Percentiles rank a stretch among this genome's conserved stretches.
phyloP scores from a whole-genome alignment of 2,888 invertebrate genomes.

The Parnassius glacialis region DNA sequence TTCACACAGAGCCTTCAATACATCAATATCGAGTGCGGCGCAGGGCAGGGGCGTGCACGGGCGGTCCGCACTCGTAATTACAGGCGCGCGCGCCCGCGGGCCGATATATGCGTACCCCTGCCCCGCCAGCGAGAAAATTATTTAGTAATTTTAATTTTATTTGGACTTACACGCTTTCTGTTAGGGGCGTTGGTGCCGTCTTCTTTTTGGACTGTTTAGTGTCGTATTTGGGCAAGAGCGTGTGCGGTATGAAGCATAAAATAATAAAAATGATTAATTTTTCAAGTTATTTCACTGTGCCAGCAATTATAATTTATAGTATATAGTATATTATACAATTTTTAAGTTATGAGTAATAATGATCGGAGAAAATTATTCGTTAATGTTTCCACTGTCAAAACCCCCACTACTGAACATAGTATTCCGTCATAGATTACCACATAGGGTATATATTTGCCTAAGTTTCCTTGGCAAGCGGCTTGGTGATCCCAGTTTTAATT shows the following conservation, averaged over 20 bases:
- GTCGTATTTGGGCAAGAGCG: conserved; percentile 50
- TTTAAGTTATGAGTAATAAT: too few species aligned
- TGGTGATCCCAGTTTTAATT: too few species aligned
- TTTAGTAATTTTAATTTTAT: conserved; percentile 76
- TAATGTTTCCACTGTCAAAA: too few species aligned
- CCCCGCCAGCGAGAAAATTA: conserved; percentile 62
- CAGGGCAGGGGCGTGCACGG: conserved; percentile 53
- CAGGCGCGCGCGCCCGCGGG: conserved; percentile 62
- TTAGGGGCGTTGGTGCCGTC: conserved; percentile 39
- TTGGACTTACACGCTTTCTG: conserved; percentile 62
- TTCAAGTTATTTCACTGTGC: conserved; percentile 35
- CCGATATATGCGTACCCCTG: conserved; percentile 57
- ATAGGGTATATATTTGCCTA: too few species aligned
- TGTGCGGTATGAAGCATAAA: conserved; percentile 45
- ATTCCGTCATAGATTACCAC: too few species aligned
- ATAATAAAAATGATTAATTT: conserved; percentile 39
- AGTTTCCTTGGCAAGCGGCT: too few species aligned
- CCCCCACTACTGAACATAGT: too few species aligned
- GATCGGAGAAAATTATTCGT: too few species aligned
- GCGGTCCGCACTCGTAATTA: conserved; percentile 68
- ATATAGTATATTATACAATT: too few species aligned
- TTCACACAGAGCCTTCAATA: conserved; percentile 61
- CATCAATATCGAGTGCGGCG: conserved; percentile 61
- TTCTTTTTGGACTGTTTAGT: conserved; percentile 45
- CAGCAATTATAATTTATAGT: conserved; percentile 28